Percentiles rank a stretch among this genome's conserved stretches.
These are phyloP conservation scores for Parus major DNA, from an alignment of 2,113 vertebrate species.

Conservation along the genomic window DNA sequence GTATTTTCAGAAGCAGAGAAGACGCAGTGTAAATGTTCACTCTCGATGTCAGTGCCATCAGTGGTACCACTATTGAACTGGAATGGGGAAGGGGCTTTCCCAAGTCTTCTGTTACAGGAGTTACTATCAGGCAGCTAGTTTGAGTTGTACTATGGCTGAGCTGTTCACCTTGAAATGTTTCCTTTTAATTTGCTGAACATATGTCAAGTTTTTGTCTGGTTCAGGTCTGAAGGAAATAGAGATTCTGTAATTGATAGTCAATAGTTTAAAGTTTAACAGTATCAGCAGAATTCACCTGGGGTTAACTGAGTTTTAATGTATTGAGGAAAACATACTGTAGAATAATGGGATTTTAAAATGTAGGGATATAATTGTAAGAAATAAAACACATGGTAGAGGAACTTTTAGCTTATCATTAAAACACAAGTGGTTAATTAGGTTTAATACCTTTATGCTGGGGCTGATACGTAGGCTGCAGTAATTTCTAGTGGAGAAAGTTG, in stretches of 20 bases:
- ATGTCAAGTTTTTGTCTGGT: accelerated
- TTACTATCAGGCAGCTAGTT: background rate
- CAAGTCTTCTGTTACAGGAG: accelerated
- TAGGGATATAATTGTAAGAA: background rate
- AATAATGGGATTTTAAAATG: background rate
- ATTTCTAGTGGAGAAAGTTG: background rate
- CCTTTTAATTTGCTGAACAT: background rate
- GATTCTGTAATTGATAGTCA: background rate
- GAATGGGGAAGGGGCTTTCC: background rate
- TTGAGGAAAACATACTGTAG: background rate
- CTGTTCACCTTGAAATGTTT: background rate
- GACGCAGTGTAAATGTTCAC: background rate
- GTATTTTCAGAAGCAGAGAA: background rate
- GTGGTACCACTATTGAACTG: background rate
- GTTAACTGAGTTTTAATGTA: background rate
- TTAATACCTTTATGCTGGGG: background rate
- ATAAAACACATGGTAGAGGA: background rate
- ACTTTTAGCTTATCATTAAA: background rate
- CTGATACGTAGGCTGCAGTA: background rate
- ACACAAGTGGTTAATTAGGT: background rate
- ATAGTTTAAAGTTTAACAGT: background rate
- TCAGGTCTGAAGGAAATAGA: background rate
- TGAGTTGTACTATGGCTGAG: background rate
- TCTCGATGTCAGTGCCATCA: accelerated
- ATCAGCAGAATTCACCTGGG: background rate